phyloP scores from a whole-genome alignment of 2,888 invertebrate species.

The Melinaea marsaeus region DNA sequence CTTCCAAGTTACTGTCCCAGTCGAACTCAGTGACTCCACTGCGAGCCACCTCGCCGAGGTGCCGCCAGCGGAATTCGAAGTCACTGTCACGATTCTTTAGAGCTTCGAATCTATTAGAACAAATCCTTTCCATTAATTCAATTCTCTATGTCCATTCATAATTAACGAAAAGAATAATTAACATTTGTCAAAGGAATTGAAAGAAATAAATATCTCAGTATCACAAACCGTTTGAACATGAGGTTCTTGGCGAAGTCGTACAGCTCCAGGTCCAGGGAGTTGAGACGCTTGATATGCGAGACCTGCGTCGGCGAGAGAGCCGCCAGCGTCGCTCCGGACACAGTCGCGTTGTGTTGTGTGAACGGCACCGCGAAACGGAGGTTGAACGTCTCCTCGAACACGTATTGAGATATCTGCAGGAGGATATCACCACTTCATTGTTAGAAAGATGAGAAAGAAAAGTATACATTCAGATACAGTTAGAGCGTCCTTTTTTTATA shows the following conservation, averaged over 20 bases:
- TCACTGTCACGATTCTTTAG: constrained; percentile 88
- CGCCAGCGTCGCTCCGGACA: constrained; percentile 89
- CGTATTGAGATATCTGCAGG: constrained; percentile 84
- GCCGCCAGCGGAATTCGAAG: constrained; percentile 89
- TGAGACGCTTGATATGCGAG: constrained; percentile 85
- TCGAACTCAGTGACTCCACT: constrained; percentile 90
- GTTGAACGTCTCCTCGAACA: constrained; percentile 96
- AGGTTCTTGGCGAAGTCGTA: constrained; percentile 95
- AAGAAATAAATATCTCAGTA: neutral
- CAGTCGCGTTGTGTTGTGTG: constrained; percentile 94
- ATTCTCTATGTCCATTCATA: too few species aligned
- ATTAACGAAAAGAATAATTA: too few species aligned
- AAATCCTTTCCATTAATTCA: neutral
- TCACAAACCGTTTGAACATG: constrained; percentile 82
- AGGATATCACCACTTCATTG: too few species aligned
- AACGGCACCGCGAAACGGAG: constrained; percentile 93
- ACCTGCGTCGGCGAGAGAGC: constrained; percentile 86
- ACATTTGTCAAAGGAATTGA: too few species aligned
- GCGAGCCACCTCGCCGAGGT: constrained; percentile 88
- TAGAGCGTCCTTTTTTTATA: too few species aligned
- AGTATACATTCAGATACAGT: too few species aligned
- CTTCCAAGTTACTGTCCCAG: constrained; percentile 90
- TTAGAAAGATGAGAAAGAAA: too few species aligned
- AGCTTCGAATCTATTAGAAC: constrained; percentile 82
- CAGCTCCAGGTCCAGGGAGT: constrained; percentile 93